Base-by-base conservation (phyloP, 2,113 vertebrate species). In the Crypturellus undulatus region DNA sequence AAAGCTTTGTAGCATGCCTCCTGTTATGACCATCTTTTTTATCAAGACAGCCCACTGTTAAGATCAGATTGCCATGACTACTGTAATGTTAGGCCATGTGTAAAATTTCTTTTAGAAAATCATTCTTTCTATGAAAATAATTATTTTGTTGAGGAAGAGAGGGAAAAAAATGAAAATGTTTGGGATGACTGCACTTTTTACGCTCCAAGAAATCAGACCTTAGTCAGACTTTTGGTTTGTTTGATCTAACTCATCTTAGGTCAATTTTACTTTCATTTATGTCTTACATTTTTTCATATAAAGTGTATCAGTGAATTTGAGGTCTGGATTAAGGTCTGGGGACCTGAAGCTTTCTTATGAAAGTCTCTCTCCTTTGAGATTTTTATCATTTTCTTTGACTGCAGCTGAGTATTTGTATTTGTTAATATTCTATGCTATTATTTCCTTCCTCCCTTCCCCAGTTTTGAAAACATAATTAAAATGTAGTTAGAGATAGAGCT, bases 21-120 rank as follows among this genome's bases (percentile, higher is more conserved):
- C 47, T 92, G 42, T 80, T 71, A 81, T 30, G 58, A 38, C 18
- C 3, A 7, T 45, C n/a, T 87, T 62, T 87, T 90, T 95, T 80
- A 80, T 72, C 88, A 83, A 76, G 47, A 58, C 65, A 26, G 84
- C 85, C 60, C 38, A 72, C 71, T 79, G 76, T 69, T 92, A 93
- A 94, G 45, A 84, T 82, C 68, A 92, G 32, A 91, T 95, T 95
- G 69, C 90, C 84, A 92, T 91, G 91, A 71, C 92, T 94, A 96
- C 89, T 75, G 24, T 87, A 75, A 85, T 79, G 65, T 64, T 91
- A 91, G 75, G 52, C 58, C 80, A 79, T 49, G 13, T 73, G 40
- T 56, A 81, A 89, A 83, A 6, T 47, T 68, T 65, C 17, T 77
- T 87, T 95, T 56, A 60, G 36, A 81, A 34, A 79, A 82, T 78